Conservation (phyloP, 1,140 invertebrate genomes). For the Vollenhovia emeryi region DNA sequence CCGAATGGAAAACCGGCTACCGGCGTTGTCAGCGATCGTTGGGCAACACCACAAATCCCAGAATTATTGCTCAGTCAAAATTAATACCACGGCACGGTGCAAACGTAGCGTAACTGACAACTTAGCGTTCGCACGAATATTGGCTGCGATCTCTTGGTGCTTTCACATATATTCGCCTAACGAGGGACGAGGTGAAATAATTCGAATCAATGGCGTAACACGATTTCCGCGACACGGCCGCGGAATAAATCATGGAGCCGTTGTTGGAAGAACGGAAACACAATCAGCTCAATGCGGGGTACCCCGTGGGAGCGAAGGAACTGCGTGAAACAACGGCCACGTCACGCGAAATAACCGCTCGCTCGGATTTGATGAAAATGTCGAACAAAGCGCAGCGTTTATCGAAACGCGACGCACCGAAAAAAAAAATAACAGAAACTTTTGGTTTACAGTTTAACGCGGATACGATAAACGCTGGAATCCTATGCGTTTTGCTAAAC, state of each 20-base stretch:
- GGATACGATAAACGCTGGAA: background rate
- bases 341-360: slow-evolving; percentile 12
- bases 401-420: background rate
- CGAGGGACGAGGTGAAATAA: slow-evolving; percentile 46
- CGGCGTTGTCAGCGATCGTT: slow-evolving; percentile 29
- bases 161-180: slow-evolving; percentile 36
- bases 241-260: slow-evolving; percentile 48
- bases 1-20: slow-evolving; percentile 30
- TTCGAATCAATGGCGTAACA: slow-evolving; percentile 48
- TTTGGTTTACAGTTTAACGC: background rate
- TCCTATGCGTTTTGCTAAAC: background rate
- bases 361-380: background rate
- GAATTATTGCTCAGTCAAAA: slow-evolving; percentile 62
- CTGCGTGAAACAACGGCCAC: background rate
- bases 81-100: background rate
- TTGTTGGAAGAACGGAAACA: slow-evolving; percentile 48
- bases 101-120: slow-evolving; percentile 45
- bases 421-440: background rate
- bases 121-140: slow-evolving; percentile 27
- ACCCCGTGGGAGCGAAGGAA: background rate
- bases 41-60: slow-evolving; percentile 22
- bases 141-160: slow-evolving; percentile 25
- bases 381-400: background rate
- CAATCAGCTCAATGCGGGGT: slow-evolving; percentile 48
- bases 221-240: slow-evolving; percentile 39